phyloP scores from a whole-genome alignment of 2,113 vertebrate genomes.

The Calyptomena viridis region DNA sequence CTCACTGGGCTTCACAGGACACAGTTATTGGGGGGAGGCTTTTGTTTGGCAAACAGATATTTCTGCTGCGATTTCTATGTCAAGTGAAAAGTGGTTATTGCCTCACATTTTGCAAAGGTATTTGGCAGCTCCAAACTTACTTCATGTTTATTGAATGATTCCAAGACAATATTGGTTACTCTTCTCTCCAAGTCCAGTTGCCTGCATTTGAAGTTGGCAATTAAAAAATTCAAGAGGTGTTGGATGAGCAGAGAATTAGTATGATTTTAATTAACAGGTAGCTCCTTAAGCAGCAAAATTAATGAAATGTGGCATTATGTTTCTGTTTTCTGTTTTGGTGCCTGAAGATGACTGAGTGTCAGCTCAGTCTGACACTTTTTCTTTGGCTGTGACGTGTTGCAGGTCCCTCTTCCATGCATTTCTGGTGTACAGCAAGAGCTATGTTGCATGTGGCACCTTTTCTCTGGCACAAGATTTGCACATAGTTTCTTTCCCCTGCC shows the following conservation, averaged over 20 bases:
- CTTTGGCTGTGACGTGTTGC: background rate
- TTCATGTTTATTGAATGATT: background rate
- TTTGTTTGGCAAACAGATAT: background rate
- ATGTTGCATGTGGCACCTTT: background rate
- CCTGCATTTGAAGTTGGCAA: background rate
- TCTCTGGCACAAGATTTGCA: background rate
- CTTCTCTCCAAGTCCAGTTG: background rate
- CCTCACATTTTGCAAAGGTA: background rate
- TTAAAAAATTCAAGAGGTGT: background rate
- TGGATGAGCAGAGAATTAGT: background rate
- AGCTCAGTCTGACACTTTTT: background rate
- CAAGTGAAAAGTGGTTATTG: background rate
- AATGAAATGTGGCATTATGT: background rate
- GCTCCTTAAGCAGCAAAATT: background rate
- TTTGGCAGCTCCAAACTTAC: background rate
- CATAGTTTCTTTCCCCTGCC: background rate
- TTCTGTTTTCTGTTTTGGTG: background rate
- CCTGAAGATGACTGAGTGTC: background rate
- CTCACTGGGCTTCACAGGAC: background rate
- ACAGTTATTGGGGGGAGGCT: rapidly evolving
- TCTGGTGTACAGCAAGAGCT: background rate
- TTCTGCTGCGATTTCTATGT: background rate
- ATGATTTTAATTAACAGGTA: background rate
- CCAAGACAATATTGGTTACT: background rate
- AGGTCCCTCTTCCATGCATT: background rate